Base-by-base conservation (phyloP, 2,797 vertebrate genomes). In the Liparis tanakae region DNA sequence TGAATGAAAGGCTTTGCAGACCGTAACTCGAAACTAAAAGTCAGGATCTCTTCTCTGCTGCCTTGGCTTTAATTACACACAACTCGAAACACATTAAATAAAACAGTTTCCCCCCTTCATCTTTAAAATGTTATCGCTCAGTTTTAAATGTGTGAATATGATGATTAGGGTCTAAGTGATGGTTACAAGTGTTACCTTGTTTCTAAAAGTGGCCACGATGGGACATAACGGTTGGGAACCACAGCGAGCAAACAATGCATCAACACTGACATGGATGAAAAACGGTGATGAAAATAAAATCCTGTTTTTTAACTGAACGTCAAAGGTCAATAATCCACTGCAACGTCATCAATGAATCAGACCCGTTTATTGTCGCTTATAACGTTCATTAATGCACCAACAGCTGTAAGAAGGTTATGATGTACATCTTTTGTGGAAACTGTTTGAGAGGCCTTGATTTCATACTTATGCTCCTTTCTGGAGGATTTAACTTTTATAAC, bases 381-480 rank as follows among this genome's bases (percentile, higher is more conserved):
- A 15, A 17, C 4, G 39, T 20, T 20, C 2, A 58, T 12, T 20
- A 37, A 18, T n/a, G 34, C 56, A 59, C 36, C 25, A 20, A 56
- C 18, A 22, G 10, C 5, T 36, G 3, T 41, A 58, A 3, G 22
- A 56, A 43, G 17, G 53, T n/a, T 48, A n/a, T n/a, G 8, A 18
- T 8, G 46, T n/a, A 9, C 15, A 12, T 22, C 10, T 44, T 44
- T 22, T 7, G 33, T 15, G 1, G 1, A 17, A 18, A 17, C 4
- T 60, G 25, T 30, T 30, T 46, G 0, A 61, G 7, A 62, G 22
- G 7, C 18, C 7, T 37, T 22, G 8, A 30, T 58, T 30, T 51
- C 36, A 39, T 0, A 39, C 17, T 13, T 18, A 18, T 33, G 0
- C 4, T 1, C 0, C 22, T 12, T 44, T 25, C 0, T 10, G 13